phyloP scores from a whole-genome alignment of 2,113 vertebrate genomes.

The Eurypyga helias region DNA sequence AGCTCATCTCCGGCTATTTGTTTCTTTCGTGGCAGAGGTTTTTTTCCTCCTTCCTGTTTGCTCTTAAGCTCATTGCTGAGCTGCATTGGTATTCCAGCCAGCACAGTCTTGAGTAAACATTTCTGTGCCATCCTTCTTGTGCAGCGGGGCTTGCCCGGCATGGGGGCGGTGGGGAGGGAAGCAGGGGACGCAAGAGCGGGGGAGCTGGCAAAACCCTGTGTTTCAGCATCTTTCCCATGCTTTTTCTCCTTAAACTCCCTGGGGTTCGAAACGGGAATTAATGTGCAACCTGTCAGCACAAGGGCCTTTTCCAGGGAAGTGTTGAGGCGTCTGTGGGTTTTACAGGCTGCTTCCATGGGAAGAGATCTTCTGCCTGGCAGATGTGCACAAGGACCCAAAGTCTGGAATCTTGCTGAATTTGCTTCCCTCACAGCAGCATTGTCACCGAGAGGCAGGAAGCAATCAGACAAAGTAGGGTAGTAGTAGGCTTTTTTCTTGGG shows the following conservation, averaged over 20 bases:
- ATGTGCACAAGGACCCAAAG: fast-evolving
- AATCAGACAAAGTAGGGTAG: neutral
- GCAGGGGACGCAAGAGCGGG: fast-evolving
- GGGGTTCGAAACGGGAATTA: fast-evolving
- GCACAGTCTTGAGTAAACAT: neutral
- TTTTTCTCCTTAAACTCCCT: neutral
- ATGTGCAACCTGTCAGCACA: neutral
- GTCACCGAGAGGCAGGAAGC: neutral
- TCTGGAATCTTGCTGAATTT: neutral
- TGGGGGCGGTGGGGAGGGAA: neutral
- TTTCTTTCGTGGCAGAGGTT: neutral
- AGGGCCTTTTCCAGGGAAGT: neutral
- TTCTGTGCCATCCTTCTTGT: neutral
- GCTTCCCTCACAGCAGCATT: neutral
- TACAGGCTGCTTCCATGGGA: neutral
- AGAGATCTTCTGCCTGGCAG: neutral
- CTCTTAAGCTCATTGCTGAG: neutral
- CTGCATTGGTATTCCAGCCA: conserved; percentile 37
- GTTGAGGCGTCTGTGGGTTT: fast-evolving
- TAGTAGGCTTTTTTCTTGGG: neutral
- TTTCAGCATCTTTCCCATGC: neutral
- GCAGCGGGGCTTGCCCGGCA: neutral
- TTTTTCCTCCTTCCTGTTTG: neutral
- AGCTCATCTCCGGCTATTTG: neutral
- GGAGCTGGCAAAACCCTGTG: neutral